Percentiles rank a stretch among this genome's conserved stretches.
These are phyloP conservation scores for Acanthopleura granulata DNA, from an alignment of 2,888 invertebrate species.

Conservation along the genomic window DNA sequence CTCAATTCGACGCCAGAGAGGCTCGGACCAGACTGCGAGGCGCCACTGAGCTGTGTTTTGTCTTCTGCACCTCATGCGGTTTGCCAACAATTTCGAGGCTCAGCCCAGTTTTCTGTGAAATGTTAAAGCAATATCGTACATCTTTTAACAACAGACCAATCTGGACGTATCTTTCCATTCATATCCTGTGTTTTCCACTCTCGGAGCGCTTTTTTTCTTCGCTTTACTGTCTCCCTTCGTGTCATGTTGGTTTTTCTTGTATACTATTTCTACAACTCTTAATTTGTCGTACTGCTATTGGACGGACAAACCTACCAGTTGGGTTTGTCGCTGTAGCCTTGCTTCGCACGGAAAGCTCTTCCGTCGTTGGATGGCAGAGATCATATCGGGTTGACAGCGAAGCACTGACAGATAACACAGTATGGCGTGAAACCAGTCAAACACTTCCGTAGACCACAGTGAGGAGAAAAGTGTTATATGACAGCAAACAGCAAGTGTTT, in stretches of 20 bases:
- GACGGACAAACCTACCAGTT: no score
- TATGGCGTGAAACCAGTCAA: no score
- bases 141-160: slow-evolving; percentile 17
- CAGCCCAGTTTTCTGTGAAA: slow-evolving; percentile 14
- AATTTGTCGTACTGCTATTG: no score
- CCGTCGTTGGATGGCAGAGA: no score
- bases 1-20: neutral
- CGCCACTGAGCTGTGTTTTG: slow-evolving; percentile 12
- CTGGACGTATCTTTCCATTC: slow-evolving; percentile 17
- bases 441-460: no score
- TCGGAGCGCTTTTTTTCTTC: neutral
- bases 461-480: no score
- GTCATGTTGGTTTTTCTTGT: neutral
- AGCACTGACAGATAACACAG: no score
- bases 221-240: neutral
- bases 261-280: no score
- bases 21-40: neutral
- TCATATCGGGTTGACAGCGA: no score
- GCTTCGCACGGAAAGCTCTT: no score
- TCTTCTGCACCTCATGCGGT: slow-evolving; percentile 19
- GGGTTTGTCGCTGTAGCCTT: no score
- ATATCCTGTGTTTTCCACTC: slow-evolving; percentile 1
- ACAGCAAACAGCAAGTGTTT: no score
- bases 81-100: slow-evolving; percentile 13
- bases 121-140: slow-evolving; percentile 20